A percentile compares a stretch with the other conserved stretches of the same genome.
These are phyloP conservation scores for Aphrophora alni DNA, from an alignment of 2,888 invertebrate species.

Conservation along the genomic window DNA sequence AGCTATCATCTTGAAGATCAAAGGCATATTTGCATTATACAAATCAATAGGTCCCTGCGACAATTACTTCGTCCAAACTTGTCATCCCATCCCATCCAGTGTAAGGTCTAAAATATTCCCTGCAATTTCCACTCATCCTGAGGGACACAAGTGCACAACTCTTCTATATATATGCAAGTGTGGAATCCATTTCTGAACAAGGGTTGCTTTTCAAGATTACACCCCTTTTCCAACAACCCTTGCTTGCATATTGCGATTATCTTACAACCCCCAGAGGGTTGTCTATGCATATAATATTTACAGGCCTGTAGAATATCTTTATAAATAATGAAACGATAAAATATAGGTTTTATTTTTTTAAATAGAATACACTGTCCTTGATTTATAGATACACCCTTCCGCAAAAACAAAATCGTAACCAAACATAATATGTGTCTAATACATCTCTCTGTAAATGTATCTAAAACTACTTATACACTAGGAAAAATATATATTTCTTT, in stretches of 20 bases:
- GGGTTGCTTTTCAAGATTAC: background rate
- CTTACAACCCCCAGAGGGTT: background rate
- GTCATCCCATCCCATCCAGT: background rate
- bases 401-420: no score
- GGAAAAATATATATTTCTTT: no score
- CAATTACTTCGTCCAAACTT: no score
- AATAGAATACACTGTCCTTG: no score
- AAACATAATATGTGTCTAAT: no score
- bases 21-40: background rate
- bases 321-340: background rate
- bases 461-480: no score
- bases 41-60: background rate
- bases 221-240: background rate
- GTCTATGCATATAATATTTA: background rate
- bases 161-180: background rate
- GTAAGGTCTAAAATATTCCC: background rate
- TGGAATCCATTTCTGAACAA: constrained; percentile 1
- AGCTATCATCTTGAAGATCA: background rate
- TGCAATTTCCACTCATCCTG: background rate
- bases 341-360: background rate
- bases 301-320: background rate
- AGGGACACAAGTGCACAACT: background rate
- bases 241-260: background rate
- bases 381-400: no score
- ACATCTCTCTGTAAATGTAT: no score